These are phyloP conservation scores for Actinia tenebrosa DNA, from an alignment of 64 coral and sea anemone species.

Conservation along the genomic window DNA sequence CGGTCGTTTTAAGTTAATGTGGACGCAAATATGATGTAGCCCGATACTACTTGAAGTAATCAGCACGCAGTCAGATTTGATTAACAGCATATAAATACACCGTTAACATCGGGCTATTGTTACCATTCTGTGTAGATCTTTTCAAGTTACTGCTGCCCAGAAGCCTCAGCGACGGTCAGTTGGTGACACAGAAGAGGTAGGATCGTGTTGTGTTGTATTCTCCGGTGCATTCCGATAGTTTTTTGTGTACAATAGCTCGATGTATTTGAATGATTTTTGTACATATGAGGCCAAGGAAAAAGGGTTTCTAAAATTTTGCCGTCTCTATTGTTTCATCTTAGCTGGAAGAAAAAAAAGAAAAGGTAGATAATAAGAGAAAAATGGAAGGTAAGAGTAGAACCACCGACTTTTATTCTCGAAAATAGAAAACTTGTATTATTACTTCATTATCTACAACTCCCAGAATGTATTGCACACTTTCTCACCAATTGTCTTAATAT, in stretches of 20 bases:
- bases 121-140: not conserved
- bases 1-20: too few relatives aligned
- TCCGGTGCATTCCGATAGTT: not conserved
- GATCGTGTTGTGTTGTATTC: not conserved
- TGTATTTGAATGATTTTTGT: not conserved
- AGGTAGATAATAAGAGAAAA: not conserved
- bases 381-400: not conserved
- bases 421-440: too few relatives aligned
- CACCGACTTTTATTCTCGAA: not conserved
- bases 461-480: too few relatives aligned
- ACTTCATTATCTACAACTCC: too few relatives aligned
- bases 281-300: not conserved
- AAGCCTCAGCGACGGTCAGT: constrained; percentile 7
- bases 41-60: too few relatives aligned
- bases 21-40: too few relatives aligned
- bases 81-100: not conserved
- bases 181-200: constrained; percentile 11
- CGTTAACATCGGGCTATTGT: too few relatives aligned
- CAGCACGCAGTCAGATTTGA: not conserved
- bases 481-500: too few relatives aligned
- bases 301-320: not conserved
- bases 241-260: not conserved
- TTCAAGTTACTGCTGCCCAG: constrained; percentile 16
- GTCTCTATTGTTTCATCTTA: not conserved
- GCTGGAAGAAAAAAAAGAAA: not conserved